phyloP scores from a whole-genome alignment of 2,888 invertebrate species.

The Thelaira solivaga region DNA sequence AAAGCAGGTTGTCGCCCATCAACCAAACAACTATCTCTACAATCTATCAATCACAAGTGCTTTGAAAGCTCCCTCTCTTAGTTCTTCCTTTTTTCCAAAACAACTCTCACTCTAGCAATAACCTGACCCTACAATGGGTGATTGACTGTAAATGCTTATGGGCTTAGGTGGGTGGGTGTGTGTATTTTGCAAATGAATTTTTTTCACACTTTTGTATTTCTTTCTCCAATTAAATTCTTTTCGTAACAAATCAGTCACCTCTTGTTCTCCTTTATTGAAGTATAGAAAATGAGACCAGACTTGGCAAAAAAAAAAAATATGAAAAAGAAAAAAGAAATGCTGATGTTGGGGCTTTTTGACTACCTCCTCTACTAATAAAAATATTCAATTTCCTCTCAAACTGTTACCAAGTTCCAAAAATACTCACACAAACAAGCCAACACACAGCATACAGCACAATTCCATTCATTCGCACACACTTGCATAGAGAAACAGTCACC shows the following conservation, averaged over 20 bases:
- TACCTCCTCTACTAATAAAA: constrained; percentile 9
- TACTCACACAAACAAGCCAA: neutral
- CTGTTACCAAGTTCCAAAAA: constrained; percentile 55
- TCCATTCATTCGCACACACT: too few relatives aligned
- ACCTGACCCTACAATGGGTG: constrained; percentile 31
- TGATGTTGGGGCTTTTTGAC: too few relatives aligned
- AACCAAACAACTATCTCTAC: constrained; percentile 24
- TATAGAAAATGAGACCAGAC: constrained; percentile 42
- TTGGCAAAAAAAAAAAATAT: constrained; percentile 19
- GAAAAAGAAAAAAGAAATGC: too few relatives aligned
- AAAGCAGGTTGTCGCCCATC: neutral
- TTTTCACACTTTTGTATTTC: constrained; percentile 44
- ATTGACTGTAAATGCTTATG: neutral
- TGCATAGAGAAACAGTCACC: constrained; percentile 33
- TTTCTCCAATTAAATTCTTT: constrained; percentile 51
- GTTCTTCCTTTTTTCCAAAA: constrained; percentile 5
- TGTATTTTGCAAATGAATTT: constrained; percentile 4
- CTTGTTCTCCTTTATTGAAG: constrained; percentile 54
- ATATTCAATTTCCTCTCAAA: constrained; percentile 60
- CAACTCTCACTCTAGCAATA: constrained; percentile 15
- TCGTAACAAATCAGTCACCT: constrained; percentile 52
- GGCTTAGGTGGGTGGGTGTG: neutral
- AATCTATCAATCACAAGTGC: constrained; percentile 58
- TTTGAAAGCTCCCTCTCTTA: constrained; percentile 19
- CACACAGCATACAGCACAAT: too few relatives aligned